These are phyloP conservation scores for Gambusia holbrooki DNA, from an alignment of 2,113 vertebrate genomes.

Conservation along the genomic window DNA sequence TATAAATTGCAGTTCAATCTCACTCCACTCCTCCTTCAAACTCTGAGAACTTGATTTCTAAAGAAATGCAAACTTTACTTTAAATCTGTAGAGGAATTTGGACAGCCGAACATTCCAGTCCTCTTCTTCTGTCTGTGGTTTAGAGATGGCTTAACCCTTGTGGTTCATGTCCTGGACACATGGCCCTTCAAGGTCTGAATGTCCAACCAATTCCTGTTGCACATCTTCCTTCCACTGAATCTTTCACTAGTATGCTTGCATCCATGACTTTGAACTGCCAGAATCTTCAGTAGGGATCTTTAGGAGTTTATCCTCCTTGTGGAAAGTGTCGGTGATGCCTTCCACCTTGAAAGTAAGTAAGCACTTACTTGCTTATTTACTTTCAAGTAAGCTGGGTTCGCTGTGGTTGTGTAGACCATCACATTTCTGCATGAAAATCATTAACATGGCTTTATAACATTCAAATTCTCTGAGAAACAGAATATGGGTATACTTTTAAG, in stretches of 20 bases:
- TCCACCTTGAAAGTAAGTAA: too few species aligned
- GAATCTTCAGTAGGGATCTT: background rate
- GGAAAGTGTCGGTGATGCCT: background rate
- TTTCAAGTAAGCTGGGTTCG: background rate
- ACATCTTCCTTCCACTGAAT: background rate
- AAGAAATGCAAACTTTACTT: background rate
- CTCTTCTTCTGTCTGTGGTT: background rate
- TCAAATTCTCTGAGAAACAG: too few species aligned
- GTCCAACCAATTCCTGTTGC: background rate
- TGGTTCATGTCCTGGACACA: background rate
- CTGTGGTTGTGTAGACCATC: background rate
- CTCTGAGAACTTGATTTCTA: background rate
- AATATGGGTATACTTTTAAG: too few species aligned
- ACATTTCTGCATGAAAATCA: too few species aligned
- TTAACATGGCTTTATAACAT: too few species aligned
- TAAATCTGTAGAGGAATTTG: background rate
- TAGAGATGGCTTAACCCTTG: background rate
- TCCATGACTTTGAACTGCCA: background rate
- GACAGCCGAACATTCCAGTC: background rate
- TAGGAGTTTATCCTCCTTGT: background rate
- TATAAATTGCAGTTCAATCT: background rate
- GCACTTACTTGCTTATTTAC: background rate
- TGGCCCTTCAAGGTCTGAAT: background rate
- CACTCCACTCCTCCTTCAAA: background rate
- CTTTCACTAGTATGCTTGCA: background rate